phyloP scores from a whole-genome alignment of 2,888 invertebrate genomes.

The Folsomia manolachei region DNA sequence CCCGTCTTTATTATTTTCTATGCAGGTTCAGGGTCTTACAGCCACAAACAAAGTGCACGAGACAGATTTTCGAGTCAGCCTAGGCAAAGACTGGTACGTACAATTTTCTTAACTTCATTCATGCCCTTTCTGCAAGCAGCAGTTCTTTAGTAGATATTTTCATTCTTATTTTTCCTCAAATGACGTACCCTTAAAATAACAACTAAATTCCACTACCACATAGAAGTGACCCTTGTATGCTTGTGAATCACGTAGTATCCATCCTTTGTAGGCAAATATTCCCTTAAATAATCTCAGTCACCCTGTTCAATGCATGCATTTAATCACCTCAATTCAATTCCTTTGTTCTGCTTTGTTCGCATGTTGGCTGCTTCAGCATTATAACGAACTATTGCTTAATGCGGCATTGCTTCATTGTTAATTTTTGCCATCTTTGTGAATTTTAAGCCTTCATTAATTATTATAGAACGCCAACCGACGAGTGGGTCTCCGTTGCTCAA shows the following conservation, averaged over 20 bases:
- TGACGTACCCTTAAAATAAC: neutral
- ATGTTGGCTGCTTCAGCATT: no score
- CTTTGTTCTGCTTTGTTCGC: no score
- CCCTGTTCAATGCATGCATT: no score
- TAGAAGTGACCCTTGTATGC: neutral
- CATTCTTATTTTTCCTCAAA: neutral
- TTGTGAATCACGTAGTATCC: neutral
- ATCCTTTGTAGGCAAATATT: no score
- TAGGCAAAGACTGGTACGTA: conserved; percentile 50
- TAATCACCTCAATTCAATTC: no score
- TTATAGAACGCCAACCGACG: conserved; percentile 67
- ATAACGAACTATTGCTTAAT: no score
- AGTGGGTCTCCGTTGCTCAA: conserved; percentile 82
- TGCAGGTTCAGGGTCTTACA: conserved; percentile 51
- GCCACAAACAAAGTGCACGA: conserved; percentile 49
- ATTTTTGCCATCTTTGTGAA: no score
- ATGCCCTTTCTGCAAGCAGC: neutral
- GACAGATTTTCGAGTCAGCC: conserved; percentile 50
- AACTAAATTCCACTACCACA: neutral
- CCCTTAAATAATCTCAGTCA: no score
- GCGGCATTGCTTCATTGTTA: no score
- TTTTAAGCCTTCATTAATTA: no score
- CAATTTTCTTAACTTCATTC: conserved; percentile 18
- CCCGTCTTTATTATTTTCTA: conserved; percentile 45
- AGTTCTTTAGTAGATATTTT: neutral